Conservation (phyloP, 1,140 invertebrate genomes). For the Trigoniulus corallinus region DNA sequence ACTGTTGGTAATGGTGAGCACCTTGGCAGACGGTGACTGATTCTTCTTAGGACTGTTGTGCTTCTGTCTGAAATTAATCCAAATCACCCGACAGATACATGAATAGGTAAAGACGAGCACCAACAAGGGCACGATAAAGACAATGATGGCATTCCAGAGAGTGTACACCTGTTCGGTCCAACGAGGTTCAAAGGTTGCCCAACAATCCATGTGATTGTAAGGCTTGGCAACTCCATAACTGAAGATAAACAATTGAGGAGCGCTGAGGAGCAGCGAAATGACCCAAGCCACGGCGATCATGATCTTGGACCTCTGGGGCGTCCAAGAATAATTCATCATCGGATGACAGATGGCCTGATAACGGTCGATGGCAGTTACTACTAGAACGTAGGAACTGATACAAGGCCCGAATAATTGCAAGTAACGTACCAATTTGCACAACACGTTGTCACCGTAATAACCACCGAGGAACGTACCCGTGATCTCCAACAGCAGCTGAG, state of each 20-base stretch:
- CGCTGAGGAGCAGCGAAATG: constrained; percentile 35
- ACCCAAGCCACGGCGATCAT: constrained; percentile 42
- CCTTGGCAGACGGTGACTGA: constrained; percentile 12
- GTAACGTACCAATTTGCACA: constrained; percentile 52
- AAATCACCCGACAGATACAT: constrained; percentile 42
- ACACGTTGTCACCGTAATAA: constrained; percentile 42
- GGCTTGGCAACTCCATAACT: background rate
- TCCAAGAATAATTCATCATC: background rate
- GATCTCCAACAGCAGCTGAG: constrained; percentile 52
- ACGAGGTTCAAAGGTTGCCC: constrained; percentile 40
- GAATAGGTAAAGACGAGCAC: constrained; percentile 42
- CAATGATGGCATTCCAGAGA: background rate
- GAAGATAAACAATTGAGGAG: constrained; percentile 5
- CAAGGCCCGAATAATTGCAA: constrained; percentile 45
- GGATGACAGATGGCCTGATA: constrained; percentile 45
- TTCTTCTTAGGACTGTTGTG: too few species aligned
- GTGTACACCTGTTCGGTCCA: constrained; percentile 40
- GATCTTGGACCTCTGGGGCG: background rate
- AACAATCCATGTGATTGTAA: constrained; percentile 41
- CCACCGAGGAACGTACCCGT: constrained; percentile 21
- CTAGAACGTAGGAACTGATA: constrained; percentile 45
- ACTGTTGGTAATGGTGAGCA: constrained; percentile 7
- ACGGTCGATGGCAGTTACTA: constrained; percentile 44
- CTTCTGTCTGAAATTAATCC: constrained; percentile 18
- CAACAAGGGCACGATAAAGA: constrained; percentile 34